Evolutionary conservation across 64 coral and sea anemone species (phyloP).

Genomic region (Pachyseris speciosa): DNA sequence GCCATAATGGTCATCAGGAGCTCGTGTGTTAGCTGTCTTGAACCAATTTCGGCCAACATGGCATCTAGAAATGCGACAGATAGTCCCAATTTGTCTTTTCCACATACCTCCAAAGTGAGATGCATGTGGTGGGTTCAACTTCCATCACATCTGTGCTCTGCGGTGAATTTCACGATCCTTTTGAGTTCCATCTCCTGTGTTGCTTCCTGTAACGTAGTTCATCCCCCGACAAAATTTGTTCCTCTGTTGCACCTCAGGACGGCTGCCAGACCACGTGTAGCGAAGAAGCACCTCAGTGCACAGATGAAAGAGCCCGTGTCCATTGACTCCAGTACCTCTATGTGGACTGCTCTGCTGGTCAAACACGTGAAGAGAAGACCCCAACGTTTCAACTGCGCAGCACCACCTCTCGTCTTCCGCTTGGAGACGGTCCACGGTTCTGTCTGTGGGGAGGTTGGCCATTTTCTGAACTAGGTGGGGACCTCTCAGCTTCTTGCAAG

Average conservation of each 20-base stretch:
- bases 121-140: slow-evolving; percentile 17
- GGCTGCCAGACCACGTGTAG: neutral
- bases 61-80: neutral
- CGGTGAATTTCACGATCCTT: neutral
- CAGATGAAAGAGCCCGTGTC: slow-evolving; percentile 11
- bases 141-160: slow-evolving; percentile 20
- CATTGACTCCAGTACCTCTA: slow-evolving; percentile 14
- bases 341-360: slow-evolving; percentile 19
- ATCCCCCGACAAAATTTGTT: neutral
- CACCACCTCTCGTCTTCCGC: slow-evolving; percentile 3
- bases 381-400: slow-evolving; percentile 3
- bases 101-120: slow-evolving; percentile 21
- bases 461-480: neutral
- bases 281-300: slow-evolving; percentile 2
- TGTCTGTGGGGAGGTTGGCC: neutral
- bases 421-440: neutral
- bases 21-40: neutral
- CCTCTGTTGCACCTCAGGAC: slow-evolving; percentile 12
- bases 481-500: neutral
- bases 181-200: neutral
- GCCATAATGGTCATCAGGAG: neutral
- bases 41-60: neutral
- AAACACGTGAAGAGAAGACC: neutral
- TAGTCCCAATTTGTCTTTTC: neutral
- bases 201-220: neutral